These are phyloP conservation scores for Desoria tigrina DNA, from an alignment of 2,888 invertebrate genomes.

Conservation along the genomic window DNA sequence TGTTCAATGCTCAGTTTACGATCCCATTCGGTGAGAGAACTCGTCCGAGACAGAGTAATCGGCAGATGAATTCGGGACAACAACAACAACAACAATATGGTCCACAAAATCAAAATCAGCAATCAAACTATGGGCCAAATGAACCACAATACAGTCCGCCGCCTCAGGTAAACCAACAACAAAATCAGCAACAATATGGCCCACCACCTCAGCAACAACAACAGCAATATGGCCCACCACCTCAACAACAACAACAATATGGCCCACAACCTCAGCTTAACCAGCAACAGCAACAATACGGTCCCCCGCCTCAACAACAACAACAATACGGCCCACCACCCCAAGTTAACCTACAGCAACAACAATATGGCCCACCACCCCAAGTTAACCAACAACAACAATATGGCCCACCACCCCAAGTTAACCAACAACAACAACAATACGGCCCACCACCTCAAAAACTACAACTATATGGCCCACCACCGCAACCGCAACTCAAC, in stretches of 20 bases:
- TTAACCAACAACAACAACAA: neutral
- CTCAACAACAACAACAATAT: neutral
- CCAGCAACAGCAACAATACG: constrained; percentile 7
- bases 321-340: too few species aligned
- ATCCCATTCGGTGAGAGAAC: neutral
- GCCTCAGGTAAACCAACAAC: too few species aligned
- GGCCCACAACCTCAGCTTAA: neutral
- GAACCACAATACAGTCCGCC: too few species aligned
- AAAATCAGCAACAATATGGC: neutral
- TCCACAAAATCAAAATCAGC: neutral
- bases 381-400: too few species aligned
- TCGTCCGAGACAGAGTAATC: neutral
- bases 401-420: neutral
- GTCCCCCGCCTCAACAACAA: too few species aligned
- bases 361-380: neutral
- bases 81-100: neutral
- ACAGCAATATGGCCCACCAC: neutral
- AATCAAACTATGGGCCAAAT: neutral
- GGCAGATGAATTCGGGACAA: neutral
- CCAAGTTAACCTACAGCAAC: neutral
- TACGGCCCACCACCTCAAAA: neutral
- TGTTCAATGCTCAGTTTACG: too few species aligned
- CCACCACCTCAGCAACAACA: neutral
- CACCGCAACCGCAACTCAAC: neutral
- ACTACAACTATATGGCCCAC: neutral